Percentiles rank a stretch among this genome's conserved stretches.
Evolutionary conservation across 1,140 invertebrate genomes (phyloP).

Genomic region (Dermatophagoides farinae): DNA sequence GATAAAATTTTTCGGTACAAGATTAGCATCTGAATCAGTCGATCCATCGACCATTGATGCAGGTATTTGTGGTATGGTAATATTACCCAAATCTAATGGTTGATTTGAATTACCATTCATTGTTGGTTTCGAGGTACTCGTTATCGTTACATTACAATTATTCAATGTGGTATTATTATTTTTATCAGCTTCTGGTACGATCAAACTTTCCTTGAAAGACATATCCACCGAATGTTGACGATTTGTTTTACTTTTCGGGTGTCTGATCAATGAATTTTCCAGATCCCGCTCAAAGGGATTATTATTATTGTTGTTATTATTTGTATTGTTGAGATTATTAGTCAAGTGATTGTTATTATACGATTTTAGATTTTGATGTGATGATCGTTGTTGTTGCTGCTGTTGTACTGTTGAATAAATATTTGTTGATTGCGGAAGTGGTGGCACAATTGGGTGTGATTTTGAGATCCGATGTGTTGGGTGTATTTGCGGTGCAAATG

Average conservation of each 20-base stretch:
- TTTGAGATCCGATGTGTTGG: neutral
- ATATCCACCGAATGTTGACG: neutral
- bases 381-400: conserved; percentile 5
- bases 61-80: neutral
- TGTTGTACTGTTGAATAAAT: neutral
- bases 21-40: conserved; percentile 3
- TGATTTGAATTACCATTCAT: neutral
- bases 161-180: conserved; percentile 4
- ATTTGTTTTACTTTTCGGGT: neutral
- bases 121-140: neutral
- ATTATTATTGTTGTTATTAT: neutral
- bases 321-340: neutral
- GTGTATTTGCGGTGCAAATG: neutral
- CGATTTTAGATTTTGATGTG: neutral
- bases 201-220: conserved; percentile 1
- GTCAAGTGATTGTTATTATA: neutral
- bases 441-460: conserved; percentile 1
- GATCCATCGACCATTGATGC: neutral
- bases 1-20: neutral
- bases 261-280: too few species aligned
- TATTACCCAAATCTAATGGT: neutral
- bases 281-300: neutral
- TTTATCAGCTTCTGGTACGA: conserved; percentile 6
- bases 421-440: neutral
- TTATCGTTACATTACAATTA: conserved; percentile 2